Base-by-base conservation (phyloP, 2,888 invertebrate species). In the Luffia ferchaultella region DNA sequence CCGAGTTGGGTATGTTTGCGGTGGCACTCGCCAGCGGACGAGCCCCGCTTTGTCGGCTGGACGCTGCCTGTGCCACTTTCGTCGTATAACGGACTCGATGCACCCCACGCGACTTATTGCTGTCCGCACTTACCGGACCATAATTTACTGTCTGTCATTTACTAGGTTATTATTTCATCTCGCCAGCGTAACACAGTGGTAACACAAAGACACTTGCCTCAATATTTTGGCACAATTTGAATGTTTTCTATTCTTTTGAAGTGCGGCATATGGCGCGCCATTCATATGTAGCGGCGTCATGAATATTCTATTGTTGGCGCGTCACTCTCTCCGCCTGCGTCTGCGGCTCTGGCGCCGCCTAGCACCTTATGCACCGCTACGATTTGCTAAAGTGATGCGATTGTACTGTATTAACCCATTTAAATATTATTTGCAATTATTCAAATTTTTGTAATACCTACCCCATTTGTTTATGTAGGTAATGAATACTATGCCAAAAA, bases 181-280 rank as follows among this genome's bases (percentile, higher is more conserved):
- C n/a, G 42, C 50, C n/a, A 16, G 18, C 50, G 46, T 45, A 40
- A n/a, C 47, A 30, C 30, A 30, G 30, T 43, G 15, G 42, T 40
- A 46, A 50, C 46, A 46, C 60, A 62, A 64, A 63, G 59, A 55
- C 51, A 51, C 30, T 30, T 30, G 30, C 30, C 30, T 30, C 30
- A 30, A 30, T 30, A 30, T 30, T 30, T 30, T 30, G 30, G 30
- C 30, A 30, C 30, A 30, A 30, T 30, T 30, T 30, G 30, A 30
- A 30, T 30, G 30, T 30, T 30, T 30, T 30, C 30, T 30, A 30
- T 30, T 30, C 30, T 30, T 30, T 30, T 30, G 30, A 30, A 30
- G 30, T 30, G 30, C 30, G 30, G 30, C 30, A 12, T 12, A 12
- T 12, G 30, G 30, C n/a, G n/a, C n/a, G n/a, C 30, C 30, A 30